Base-by-base conservation (phyloP, 2,888 invertebrate species). In the Cylindroiulus punctatus region DNA sequence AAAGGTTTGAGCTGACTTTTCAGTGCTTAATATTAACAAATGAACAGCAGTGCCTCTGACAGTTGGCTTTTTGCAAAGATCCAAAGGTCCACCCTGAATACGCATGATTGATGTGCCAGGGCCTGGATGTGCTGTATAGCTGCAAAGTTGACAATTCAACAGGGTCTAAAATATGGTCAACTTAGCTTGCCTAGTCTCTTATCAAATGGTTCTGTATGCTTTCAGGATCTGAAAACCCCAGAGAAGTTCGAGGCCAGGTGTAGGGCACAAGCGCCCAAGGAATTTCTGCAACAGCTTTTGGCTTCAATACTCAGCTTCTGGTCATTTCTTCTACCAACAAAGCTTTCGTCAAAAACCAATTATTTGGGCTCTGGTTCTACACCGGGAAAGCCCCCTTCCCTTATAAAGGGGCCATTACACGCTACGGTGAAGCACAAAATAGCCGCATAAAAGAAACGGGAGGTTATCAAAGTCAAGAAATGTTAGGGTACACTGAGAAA, bases 71-170 rank as follows among this genome's bases (percentile, higher is more conserved):
- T 14, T 2, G 30, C 12, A 65, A 19, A 22, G 57, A 22, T 65
- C 22, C 8, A 65, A 65, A 76, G 76, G 10, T 32, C 30, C 30
- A 76, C 76, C 30, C 3, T 76, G 76, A 76, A 76, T 76, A 14
- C 76, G 26, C 76, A 30, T 76, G 76, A 76, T 76, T 76, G 76
- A 76, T 76, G 76, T 76, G 30, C n/a, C n/a, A n/a, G n/a, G n/a
- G n/a, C n/a, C n/a, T n/a, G n/a, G n/a, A n/a, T n/a, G n/a, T n/a
- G n/a, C n/a, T n/a, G n/a, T n/a, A n/a, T 26, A 26, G 65, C 65
- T 26, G 65, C 4, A 5, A 0, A n/a, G 65, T 4, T 65, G 12
- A 12, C 65, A 76, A 30, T 30, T 76, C 30, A 76, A 30, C 76
- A 76, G 76, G 30, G 76, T 76, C 30, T 76, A 76, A 76, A 14